phyloP scores from a whole-genome alignment of 2,113 vertebrate species.

The Narcine bancroftii region DNA sequence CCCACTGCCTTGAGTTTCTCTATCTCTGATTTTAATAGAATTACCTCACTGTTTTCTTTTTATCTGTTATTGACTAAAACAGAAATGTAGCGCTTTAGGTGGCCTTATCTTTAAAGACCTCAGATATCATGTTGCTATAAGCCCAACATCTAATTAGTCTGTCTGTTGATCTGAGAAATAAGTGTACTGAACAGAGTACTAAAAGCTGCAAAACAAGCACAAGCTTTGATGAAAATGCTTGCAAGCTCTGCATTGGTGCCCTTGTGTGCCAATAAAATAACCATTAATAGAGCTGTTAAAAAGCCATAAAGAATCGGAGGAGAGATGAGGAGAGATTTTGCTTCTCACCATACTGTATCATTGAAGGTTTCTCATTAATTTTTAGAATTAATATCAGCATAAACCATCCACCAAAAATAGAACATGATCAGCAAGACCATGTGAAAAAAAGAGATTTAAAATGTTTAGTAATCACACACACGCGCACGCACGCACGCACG shows the following conservation, averaged over 20 bases:
- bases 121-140: constrained; percentile 49
- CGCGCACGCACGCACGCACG: no score
- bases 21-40: background rate
- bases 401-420: background rate
- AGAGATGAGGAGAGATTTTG: background rate
- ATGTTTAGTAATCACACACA: no score
- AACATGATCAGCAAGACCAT: background rate
- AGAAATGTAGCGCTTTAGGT: constrained; percentile 44
- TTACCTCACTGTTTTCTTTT: background rate
- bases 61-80: constrained; percentile 6
- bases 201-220: constrained; percentile 45
- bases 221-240: constrained; percentile 46
- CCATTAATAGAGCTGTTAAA: background rate
- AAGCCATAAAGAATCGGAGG: background rate
- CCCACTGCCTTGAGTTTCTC: background rate
- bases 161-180: constrained; percentile 46
- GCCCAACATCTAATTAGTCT: constrained; percentile 51
- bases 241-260: constrained; percentile 44
- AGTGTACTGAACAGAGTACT: constrained; percentile 40
- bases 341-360: background rate
- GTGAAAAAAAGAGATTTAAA: background rate
- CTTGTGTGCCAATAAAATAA: constrained; percentile 41
- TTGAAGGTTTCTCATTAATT: background rate
- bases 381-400: background rate
- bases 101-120: constrained; percentile 50